A percentile compares a stretch with the other conserved stretches of the same genome.
Evolutionary conservation across 2,797 vertebrate species (phyloP).

Genomic region (Manis pentadactyla): DNA sequence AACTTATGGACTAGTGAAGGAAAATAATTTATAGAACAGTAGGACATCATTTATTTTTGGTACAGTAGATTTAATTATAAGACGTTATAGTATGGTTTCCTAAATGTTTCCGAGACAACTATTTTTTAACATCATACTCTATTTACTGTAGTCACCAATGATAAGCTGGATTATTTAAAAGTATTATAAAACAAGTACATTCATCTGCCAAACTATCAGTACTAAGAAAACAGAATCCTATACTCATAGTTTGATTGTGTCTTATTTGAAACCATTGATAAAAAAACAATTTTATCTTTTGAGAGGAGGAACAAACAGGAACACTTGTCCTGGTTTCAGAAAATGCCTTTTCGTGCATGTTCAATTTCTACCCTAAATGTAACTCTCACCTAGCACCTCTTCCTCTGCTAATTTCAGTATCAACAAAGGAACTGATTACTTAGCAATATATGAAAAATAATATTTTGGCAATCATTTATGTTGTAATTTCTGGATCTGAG

Average conservation of each 20-base stretch:
- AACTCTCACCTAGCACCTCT: rapidly evolving
- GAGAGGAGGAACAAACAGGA: not conserved
- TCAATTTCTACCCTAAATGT: not conserved
- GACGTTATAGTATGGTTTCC: not conserved
- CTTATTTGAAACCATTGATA: not conserved
- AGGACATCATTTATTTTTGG: not conserved
- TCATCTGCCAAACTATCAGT: not conserved
- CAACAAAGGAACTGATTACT: not conserved
- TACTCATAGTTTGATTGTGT: not conserved
- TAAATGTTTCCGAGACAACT: not conserved
- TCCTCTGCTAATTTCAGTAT: not conserved
- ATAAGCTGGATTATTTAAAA: not conserved
- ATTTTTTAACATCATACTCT: not conserved
- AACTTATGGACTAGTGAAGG: not conserved
- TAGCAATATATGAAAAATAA: not conserved
- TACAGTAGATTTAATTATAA: not conserved
- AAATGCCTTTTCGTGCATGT: not conserved
- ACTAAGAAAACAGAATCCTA: not conserved
- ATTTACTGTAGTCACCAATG: not conserved
- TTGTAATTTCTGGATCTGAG: not conserved
- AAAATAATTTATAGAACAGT: not conserved
- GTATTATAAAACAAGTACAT: not conserved
- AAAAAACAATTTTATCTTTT: not conserved
- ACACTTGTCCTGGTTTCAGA: not conserved
- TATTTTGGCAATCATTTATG: not conserved